Evolutionary conservation across 2,888 invertebrate species (phyloP), one percentile per base, ranked within the genome.

Genomic region (Drosophila meridiana): DNA sequence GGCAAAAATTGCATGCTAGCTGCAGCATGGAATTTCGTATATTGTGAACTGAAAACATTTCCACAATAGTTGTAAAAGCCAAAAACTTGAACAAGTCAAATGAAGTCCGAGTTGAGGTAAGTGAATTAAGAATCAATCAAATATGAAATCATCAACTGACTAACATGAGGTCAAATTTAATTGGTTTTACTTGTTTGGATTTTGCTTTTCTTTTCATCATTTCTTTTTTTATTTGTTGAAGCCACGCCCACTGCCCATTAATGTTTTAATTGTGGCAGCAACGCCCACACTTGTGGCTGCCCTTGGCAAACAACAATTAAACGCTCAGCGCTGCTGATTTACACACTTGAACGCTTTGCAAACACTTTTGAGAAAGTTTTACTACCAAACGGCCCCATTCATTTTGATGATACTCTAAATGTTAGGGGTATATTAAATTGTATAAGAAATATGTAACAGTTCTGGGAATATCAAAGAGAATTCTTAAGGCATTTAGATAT

Each of bases 1-100:
- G 89, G 88, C 74, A 81, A 85, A 89, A 85, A 86, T 87, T 86
- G 90, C 85, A 89, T 86, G 78, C 82, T 76, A 50, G 69, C 75
- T 87, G 74, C 85, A 83, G 43, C 56, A 73, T 9, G 20, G 57
- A 64, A 38, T 56, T 66, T 69, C 59, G 61, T 61, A 71, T 65
- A 71, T 64, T 69, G 63, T 58, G 3, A 78, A 77, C 74, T 40
- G 69, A 58, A 82, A 80, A 79, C 61, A 68, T 62, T 76, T 71
- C 56, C 71, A 63, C 68, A 60, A 47, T 13, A 47, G 13, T 47
- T 47, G 26, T 6, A 28, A 47, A 28, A 76, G 30, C 26, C 60
- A 62, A 50, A 47, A 65, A 63, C 60, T 58, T 63, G 65, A 65
- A 65, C 62, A 60, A 47, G 40, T 52, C 3, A 7, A n/a, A 3